Conservation (phyloP, 92 coral and sea anemone species). For the Muricea muricata region DNA sequence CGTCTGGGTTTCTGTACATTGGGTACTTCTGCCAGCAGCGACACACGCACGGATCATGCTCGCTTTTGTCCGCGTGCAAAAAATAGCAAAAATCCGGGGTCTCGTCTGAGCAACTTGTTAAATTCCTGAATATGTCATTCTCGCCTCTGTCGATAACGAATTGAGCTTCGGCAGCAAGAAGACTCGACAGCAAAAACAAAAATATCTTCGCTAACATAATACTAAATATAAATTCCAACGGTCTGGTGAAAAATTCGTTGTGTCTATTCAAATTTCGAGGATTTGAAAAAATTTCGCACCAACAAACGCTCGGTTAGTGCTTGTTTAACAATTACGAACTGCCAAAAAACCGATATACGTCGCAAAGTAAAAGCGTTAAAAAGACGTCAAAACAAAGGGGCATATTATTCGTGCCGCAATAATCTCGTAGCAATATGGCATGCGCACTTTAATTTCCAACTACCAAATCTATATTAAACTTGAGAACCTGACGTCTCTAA, state of each 20-base stretch:
- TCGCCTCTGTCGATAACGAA: slow-evolving; percentile 19
- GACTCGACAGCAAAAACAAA: neutral
- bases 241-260: neutral
- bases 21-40: neutral
- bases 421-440: neutral
- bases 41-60: neutral
- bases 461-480: neutral
- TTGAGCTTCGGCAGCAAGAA: neutral
- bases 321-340: neutral
- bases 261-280: neutral
- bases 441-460: neutral
- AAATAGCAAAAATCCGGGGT: slow-evolving; percentile 12
- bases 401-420: neutral
- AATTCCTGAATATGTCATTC: slow-evolving; percentile 3
- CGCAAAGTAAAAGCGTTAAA: neutral
- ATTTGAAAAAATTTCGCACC: neutral
- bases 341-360: neutral
- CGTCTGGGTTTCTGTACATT: slow-evolving; percentile 20
- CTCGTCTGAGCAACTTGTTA: neutral
- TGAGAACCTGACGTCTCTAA: neutral
- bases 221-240: neutral
- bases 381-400: neutral
- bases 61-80: neutral
- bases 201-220: neutral
- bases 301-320: neutral